Base-by-base conservation (phyloP, 1,140 invertebrate species). In the Bactericera cockerelli region DNA sequence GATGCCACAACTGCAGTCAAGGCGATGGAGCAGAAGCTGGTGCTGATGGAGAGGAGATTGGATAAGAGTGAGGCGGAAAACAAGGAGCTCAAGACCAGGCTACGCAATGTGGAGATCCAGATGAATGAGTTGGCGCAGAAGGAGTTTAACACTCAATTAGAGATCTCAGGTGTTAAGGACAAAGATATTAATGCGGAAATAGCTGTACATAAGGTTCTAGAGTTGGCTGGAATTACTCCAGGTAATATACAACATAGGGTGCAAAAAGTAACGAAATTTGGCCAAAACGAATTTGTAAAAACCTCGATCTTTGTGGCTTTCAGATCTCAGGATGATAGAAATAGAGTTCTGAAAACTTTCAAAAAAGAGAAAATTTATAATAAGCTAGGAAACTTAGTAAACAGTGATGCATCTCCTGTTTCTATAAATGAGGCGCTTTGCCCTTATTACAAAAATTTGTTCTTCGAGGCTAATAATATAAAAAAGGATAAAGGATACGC, bases 381-480 rank as follows among this genome's bases (percentile, higher is more conserved):
- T 4, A 49, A 49, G 19, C n/a, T 22, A 10, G 42, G 42, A 19
- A 22, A 49, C 22, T 49, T 16, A 8, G 42, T 19, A 6, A 16
- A 49, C 8, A 3, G n/a, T 4, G n/a, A 16, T n/a, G 6, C 42
- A 21, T 14, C 21, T 2, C 36, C 55, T 16, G 42, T 61, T 11
- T 61, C 55, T 55, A 58, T 61, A 24, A 61, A 61, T 36, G 60
- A 61, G 56, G 42, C 38, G 14, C 57, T 61, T 24, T 42, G 16
- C 11, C 33, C 56, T 16, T 14, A 36, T 21, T 24, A 57, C 6
- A 28, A 57, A 58, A 59, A 31, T 26, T 8, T 61, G 1, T 57
- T 59, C 22, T 39, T 24, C 19, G 25, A 28, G 14, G 59, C 38
- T 26, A 39, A 39, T 21, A 24, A 54, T 25, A 33, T 57, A 19